phyloP scores from a whole-genome alignment of 2,888 invertebrate species.

The Tetranychus piercei region DNA sequence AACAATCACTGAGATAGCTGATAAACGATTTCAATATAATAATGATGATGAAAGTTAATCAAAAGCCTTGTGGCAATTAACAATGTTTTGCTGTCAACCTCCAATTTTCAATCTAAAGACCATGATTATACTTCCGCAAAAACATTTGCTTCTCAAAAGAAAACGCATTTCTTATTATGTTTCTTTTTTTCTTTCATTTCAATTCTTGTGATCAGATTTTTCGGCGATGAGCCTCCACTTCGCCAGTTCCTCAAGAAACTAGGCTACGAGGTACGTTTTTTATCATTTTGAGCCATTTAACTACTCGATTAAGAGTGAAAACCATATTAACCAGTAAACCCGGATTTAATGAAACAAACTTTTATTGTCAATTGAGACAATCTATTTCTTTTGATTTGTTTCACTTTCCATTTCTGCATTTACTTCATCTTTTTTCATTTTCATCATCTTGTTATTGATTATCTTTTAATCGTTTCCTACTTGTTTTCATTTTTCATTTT shows the following conservation, averaged over 20 bases:
- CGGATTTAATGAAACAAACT: not conserved
- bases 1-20: too few species aligned
- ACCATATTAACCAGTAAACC: not conserved
- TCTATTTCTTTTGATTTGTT: not conserved
- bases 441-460: conserved; percentile 7
- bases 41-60: not conserved
- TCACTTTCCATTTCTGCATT: not conserved
- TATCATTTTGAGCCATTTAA: not conserved
- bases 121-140: conserved; percentile 3
- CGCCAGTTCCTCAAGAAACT: conserved; percentile 70
- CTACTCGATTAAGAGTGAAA: not conserved
- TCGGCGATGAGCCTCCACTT: conserved; percentile 75
- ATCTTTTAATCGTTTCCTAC: not conserved
- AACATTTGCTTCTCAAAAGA: not conserved
- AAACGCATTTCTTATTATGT: too few species aligned
- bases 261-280: conserved; percentile 54
- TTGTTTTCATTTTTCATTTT: not conserved
- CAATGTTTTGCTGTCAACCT: not conserved
- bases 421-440: not conserved
- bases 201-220: conserved; percentile 41
- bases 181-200: conserved; percentile 6
- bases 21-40: not conserved
- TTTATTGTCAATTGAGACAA: not conserved
- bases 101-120: conserved; percentile 9
- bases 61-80: not conserved